Base-by-base conservation (phyloP, 2,888 invertebrate species). In the Mythimna lalbum region DNA sequence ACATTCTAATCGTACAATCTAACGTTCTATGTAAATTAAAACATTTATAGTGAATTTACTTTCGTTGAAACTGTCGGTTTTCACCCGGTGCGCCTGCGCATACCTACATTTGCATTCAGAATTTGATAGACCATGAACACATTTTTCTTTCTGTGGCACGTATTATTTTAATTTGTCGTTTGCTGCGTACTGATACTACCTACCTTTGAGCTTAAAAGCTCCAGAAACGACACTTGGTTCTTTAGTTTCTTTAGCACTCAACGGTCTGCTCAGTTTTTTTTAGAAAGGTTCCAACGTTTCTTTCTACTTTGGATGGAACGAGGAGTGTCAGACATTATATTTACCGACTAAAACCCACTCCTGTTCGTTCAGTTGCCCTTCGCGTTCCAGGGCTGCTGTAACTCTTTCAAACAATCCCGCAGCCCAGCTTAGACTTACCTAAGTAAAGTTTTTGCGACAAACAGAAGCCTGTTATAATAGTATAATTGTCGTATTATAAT, bases 81-180 rank as follows among this genome's bases (percentile, higher is more conserved):
- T 76, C 87, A 86, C 87, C 75, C 57, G 70, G 63, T 76, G 69
- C 76, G 78, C 71, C 57, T 73, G 73, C 63, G 70, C 62, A 72
- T 50, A 63, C n/a, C n/a, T n/a, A 63, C 64, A 83, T 87, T 81
- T 81, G 69, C 73, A 81, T 84, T 87, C 71, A 70, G 76, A 76
- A 78, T 64, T 60, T 62, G 73, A 21, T 80, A 84, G 88, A 90
- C 86, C 89, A 85, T 86, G 79, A 77, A 79, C 66, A 65, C 59
- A 75, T 76, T 65, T 21, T 64, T 65, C 23, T 65, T 59, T 55
- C 36, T 2, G 12, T 52, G 56, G 43, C 10, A 53, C 4, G 2
- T 0, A 47, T 59, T 36, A 12, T 2, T 31, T 19, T 39, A 59
- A 39, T 36, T 33, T 33, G 10, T 10, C 36, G 36, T 9, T 36